These are phyloP conservation scores for Notothenia coriiceps DNA, from an alignment of 2,113 vertebrate genomes.

Conservation along the genomic window DNA sequence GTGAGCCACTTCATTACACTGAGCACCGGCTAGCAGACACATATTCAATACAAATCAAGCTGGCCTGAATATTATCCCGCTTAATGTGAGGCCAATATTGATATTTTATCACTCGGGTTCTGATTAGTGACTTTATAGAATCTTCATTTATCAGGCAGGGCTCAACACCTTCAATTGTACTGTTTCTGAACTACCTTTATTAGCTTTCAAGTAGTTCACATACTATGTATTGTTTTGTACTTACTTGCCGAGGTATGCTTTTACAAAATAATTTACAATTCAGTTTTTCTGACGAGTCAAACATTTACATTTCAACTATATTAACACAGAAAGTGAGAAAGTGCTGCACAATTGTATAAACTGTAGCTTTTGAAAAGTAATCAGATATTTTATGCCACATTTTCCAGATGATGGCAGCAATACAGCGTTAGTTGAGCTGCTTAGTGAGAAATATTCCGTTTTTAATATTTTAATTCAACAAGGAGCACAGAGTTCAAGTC, in stretches of 20 bases:
- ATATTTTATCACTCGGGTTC: conserved; percentile 91
- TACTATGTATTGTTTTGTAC: conserved; percentile 23
- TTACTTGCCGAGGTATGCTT: conserved; percentile 4
- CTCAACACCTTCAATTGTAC: conserved; percentile 83
- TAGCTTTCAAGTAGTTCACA: conserved; percentile 63
- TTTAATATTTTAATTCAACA: neutral
- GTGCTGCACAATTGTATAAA: neutral
- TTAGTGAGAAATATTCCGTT: neutral
- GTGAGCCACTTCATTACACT: conserved; percentile 97
- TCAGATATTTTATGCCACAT: neutral
- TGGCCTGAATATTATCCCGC: conserved; percentile 92
- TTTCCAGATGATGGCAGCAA: neutral
- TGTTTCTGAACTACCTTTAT: conserved; percentile 86
- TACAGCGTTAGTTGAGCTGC: neutral
- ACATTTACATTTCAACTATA: neutral
- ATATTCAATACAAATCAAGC: conserved; percentile 98
- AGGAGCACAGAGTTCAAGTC: neutral
- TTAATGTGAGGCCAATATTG: conserved; percentile 92
- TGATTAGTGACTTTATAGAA: conserved; percentile 85
- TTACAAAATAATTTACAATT: neutral
- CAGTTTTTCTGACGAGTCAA: neutral
- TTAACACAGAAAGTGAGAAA: neutral
- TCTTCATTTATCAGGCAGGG: conserved; percentile 84
- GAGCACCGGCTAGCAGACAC: conserved; percentile 93
- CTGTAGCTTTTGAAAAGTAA: neutral